phyloP scores from a whole-genome alignment of 2,888 invertebrate species.

The Trachelus iudaicus region DNA sequence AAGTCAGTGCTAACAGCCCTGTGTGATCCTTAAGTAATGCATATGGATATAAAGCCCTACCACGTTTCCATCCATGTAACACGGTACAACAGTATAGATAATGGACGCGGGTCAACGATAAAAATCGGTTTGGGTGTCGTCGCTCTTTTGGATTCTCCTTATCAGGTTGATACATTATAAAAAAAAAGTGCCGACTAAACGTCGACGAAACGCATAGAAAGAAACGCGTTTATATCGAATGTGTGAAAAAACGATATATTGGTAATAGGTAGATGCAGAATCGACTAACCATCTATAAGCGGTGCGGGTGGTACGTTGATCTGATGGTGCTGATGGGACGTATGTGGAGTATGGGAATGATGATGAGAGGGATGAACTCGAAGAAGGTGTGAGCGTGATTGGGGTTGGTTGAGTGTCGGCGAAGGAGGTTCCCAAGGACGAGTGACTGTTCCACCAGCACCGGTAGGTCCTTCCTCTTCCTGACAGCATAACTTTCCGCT shows the following conservation, averaged over 20 bases:
- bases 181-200: background rate
- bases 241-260: background rate
- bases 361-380: conserved; percentile 50
- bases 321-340: conserved; percentile 50
- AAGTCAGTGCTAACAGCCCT: background rate
- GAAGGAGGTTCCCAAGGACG: conserved; percentile 62
- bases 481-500: conserved; percentile 54
- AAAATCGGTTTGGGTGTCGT: background rate
- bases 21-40: background rate
- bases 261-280: background rate
- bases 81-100: background rate
- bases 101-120: background rate
- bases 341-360: conserved; percentile 47
- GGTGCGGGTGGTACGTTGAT: conserved; percentile 49
- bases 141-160: background rate
- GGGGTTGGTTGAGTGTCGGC: conserved; percentile 50
- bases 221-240: background rate
- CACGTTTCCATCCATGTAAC: background rate
- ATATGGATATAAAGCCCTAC: background rate
- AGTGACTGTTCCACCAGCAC: conserved; percentile 45
- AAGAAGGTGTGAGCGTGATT: conserved; percentile 51
- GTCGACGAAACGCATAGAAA: background rate
- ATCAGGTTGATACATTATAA: background rate
- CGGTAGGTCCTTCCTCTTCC: conserved; percentile 48
- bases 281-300: conserved; percentile 53